Base-by-base conservation (phyloP, 2,888 invertebrate species). In the Ennomos fuscantarius region DNA sequence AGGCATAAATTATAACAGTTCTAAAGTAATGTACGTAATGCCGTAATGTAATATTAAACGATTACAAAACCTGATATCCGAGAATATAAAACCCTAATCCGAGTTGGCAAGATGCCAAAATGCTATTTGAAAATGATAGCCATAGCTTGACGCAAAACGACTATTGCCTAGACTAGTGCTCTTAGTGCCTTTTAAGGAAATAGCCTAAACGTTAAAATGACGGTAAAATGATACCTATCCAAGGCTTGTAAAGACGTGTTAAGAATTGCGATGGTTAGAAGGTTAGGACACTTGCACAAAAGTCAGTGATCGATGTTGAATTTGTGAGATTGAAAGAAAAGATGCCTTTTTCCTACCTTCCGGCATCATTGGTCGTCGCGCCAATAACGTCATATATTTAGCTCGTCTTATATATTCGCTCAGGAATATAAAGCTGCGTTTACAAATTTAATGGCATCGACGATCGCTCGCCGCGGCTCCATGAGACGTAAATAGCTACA, bases 401-500 rank as follows among this genome's bases (percentile, higher is more conserved):
- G 85, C 86, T 89, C n/a, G n/a, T n/a, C n/a, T n/a, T n/a, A n/a
- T n/a, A n/a, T n/a, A n/a, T 87, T 89, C 89, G 85, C 82, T 73
- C 68, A 65, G 66, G 79, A 80, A 82, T 86, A 86, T 88, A 89
- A 86, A 87, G 84, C 86, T 87, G 80, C 82, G 86, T 83, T 87
- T 85, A 87, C 90, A 87, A 85, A 85, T 89, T 89, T 92, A 90
- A 91, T 90, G 89, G 90, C 91, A 89, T 85, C 86, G 87, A 73
- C 86, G 87, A 89, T 89, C 90, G 90, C 84, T 86, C 82, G 90
- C 86, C 83, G 79, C 78, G 87, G 74, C 82, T 89, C 86, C 83
- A 78, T 77, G 88, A 74, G 83, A 81, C 88, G 82, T 71, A 91
- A 91, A 91, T 91, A 91, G 85, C 86, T 75, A 73, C 80, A 73